Evolutionary conservation across 1,140 invertebrate genomes (phyloP), one percentile per base, ranked within the genome.

Genomic region (Pogonomyrmex barbatus): DNA sequence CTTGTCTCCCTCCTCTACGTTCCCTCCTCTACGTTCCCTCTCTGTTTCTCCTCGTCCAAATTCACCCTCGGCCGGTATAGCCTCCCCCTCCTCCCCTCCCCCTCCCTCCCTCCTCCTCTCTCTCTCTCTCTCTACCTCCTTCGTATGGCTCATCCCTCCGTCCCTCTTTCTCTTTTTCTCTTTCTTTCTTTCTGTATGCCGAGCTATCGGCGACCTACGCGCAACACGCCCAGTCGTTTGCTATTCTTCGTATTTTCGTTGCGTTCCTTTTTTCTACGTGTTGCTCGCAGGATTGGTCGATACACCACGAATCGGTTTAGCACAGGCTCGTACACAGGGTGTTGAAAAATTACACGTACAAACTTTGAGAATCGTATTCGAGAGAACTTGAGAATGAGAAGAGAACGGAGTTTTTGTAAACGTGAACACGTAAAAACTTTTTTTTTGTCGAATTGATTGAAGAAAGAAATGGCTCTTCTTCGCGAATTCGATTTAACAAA

Each of bases 1-100:
- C 87, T 86, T 87, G 89, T 91, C 86, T 89, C 86, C n/a, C n/a
- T n/a, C n/a, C n/a, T n/a, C n/a, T n/a, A n/a, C n/a, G 89, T 87
- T 90, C 91, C 90, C 88, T 89, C 68, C 52, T 73, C 87, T 70
- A 58, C 88, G 89, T 86, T 87, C 89, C 88, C 88, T 89, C 89
- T 90, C 89, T 90, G 47, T 81, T 85, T 86, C 86, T 88, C 89
- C 73, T 84, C 88, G 88, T 91, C 90, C 91, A 86, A 91, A 91
- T 89, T 89, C 91, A 88, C 86, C 90, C 91, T 91, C 88, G 70
- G 68, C 75, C 73, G 77, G 54, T 30, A 77, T 56, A 54, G 45
- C 70, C 73, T 68, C 63, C 73, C 56, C 58, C 73, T n/a, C 73
- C 52, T 56, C 71, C 68, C 68, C 78, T 52, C 56, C 79, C 73